Conservation (phyloP, 2,888 invertebrate genomes). For the Trichopria drosophilae region DNA sequence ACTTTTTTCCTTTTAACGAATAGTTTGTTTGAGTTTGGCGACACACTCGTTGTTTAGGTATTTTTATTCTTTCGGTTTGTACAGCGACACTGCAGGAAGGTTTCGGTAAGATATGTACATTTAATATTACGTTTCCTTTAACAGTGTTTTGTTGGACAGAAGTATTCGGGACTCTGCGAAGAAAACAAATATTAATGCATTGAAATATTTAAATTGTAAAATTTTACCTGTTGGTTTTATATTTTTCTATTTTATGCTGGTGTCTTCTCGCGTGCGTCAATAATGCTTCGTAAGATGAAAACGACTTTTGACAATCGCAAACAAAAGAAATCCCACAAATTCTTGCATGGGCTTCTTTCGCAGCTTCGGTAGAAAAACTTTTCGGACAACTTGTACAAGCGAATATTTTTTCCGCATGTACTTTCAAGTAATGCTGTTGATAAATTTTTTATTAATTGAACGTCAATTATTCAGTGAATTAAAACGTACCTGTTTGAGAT, state of each 20-base stretch:
- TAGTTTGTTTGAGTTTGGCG: conserved; percentile 52
- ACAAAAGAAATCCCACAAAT: conserved; percentile 55
- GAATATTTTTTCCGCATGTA: conserved; percentile 57
- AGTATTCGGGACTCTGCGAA: too few species aligned
- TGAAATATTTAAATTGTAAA: conserved; percentile 5
- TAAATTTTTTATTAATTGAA: conserved; percentile 10
- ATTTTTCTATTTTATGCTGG: conserved; percentile 50
- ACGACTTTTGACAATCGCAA: conserved; percentile 52
- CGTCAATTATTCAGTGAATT: conserved; percentile 9
- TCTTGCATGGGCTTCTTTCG: conserved; percentile 52
- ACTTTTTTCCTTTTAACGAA: conserved; percentile 43
- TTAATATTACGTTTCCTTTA: too few species aligned
- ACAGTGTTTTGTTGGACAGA: too few species aligned
- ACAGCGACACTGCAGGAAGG: conserved; percentile 43
- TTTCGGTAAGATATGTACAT: conserved; percentile 31
- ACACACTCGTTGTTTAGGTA: conserved; percentile 40
- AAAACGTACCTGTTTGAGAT: conserved; percentile 54
- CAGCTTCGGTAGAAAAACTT: conserved; percentile 55
- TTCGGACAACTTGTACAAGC: conserved; percentile 53
- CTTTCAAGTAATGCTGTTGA: conserved; percentile 57
- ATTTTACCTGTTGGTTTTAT: conserved; percentile 28
- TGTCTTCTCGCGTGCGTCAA: conserved; percentile 56
- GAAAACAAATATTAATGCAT: too few species aligned
- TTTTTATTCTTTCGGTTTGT: conserved; percentile 50
- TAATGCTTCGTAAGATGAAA: conserved; percentile 56